Evolutionary conservation across 2,888 invertebrate genomes (phyloP).

Genomic region (Nematopogon swammerdamellus): DNA sequence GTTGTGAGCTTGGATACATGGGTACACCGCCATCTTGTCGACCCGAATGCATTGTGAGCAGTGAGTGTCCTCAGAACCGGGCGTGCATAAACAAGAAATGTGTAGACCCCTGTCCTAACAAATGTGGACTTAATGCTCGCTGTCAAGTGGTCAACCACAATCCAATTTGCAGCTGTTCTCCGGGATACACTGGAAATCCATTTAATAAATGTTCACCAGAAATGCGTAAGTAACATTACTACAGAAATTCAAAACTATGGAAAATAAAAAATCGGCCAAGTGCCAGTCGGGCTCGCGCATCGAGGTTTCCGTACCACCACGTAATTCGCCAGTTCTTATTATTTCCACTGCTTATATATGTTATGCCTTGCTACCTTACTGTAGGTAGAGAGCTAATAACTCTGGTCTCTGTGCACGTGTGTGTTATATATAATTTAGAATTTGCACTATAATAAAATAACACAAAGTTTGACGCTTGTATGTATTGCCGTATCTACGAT

Average conservation of each 20-base stretch:
- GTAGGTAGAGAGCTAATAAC: too few relatives aligned
- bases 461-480: too few relatives aligned
- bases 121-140: constrained; percentile 77
- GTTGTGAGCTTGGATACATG: constrained; percentile 70
- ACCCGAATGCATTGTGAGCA: constrained; percentile 81
- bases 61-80: constrained; percentile 76
- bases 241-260: background rate
- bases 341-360: too few relatives aligned
- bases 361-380: too few relatives aligned
- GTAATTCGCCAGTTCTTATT: too few relatives aligned
- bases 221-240: constrained; percentile 65
- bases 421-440: too few relatives aligned
- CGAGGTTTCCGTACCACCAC: too few relatives aligned
- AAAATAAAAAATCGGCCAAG: too few relatives aligned
- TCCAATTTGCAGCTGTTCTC: constrained; percentile 80
- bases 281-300: too few relatives aligned
- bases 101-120: constrained; percentile 75
- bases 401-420: too few relatives aligned
- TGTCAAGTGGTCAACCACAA: constrained; percentile 85
- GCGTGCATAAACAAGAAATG: constrained; percentile 82
- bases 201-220: constrained; percentile 65
- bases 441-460: too few relatives aligned
- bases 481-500: too few relatives aligned
- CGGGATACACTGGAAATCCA: constrained; percentile 78
- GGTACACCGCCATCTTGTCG: constrained; percentile 78